Conservation (phyloP, 1,140 invertebrate species). For the Amphibalanus amphitrite region DNA sequence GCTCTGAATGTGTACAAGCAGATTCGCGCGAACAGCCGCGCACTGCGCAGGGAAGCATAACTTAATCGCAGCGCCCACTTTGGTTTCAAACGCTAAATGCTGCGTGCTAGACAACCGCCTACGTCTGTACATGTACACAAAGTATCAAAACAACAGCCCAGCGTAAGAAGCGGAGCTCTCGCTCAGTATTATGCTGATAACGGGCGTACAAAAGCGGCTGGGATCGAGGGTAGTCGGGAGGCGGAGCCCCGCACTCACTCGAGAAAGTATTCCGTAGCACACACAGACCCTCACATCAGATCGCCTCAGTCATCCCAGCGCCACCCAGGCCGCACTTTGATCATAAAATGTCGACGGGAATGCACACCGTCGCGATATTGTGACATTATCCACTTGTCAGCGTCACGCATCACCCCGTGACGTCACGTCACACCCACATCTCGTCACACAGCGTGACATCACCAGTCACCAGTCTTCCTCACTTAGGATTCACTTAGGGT, state of each 20-base stretch:
- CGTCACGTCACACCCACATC: no score
- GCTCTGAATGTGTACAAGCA: no score
- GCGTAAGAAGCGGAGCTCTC: neutral
- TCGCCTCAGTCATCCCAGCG: neutral
- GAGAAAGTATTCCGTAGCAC: neutral
- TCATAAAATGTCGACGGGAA: neutral
- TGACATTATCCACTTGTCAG: neutral
- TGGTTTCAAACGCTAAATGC: neutral
- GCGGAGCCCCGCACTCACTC: no score
- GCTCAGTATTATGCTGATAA: neutral
- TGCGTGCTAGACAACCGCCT: neutral
- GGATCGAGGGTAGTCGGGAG: no score
- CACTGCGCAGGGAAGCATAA: no score
- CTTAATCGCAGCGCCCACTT: neutral
- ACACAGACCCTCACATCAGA: neutral
- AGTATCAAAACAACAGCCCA: neutral
- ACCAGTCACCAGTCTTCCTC: neutral
- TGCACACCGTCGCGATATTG: neutral
- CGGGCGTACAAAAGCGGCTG: neutral
- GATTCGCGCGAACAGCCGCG: no score
- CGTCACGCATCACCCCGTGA: no score
- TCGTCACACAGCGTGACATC: neutral
- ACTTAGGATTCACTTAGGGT: no score
- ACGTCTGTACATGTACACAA: neutral
- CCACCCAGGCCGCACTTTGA: neutral